phyloP scores from a whole-genome alignment of 2,797 vertebrate genomes.

The Phyllotis vaccarum region DNA sequence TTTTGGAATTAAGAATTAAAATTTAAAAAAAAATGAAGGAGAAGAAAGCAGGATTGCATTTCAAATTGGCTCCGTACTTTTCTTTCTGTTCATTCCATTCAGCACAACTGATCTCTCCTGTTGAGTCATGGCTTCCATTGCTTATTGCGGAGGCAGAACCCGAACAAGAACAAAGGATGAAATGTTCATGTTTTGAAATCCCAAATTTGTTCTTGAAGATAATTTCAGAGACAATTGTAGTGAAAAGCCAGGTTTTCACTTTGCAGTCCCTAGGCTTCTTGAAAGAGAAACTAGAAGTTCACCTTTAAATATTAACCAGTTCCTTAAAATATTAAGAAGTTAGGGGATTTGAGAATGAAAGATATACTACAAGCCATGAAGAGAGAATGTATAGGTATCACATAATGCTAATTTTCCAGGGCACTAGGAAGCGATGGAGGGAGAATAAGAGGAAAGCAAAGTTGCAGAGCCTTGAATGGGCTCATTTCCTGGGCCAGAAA shows the following conservation, averaged over 20 bases:
- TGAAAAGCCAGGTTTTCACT: conserved; percentile 54
- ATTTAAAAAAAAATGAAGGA: background rate
- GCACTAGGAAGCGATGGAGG: background rate
- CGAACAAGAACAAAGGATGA: conserved; percentile 64
- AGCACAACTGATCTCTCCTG: background rate
- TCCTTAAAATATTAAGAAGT: conserved; percentile 74
- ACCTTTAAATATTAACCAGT: conserved; percentile 78
- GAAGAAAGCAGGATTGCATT: conserved; percentile 4
- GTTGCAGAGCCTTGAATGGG: background rate
- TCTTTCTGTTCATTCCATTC: conserved; percentile 24
- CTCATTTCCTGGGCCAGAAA: background rate
- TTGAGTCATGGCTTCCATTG: conserved; percentile 47
- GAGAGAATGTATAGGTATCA: background rate
- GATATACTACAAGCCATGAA: conserved; percentile 49
- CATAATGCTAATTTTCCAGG: background rate
- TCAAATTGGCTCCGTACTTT: conserved; percentile 30
- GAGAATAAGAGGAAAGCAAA: background rate
- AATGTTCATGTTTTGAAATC: conserved; percentile 68
- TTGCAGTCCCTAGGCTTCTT: conserved; percentile 48
- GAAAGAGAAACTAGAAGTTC: conserved; percentile 71
- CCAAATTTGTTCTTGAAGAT: conserved; percentile 68
- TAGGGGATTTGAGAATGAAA: conserved; percentile 59
- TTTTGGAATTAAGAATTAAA: conserved; percentile 25
- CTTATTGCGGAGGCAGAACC: conserved; percentile 59
- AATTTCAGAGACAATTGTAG: conserved; percentile 70